phyloP scores from a whole-genome alignment of 2,113 vertebrate genomes.

The Opisthocomus hoazin region DNA sequence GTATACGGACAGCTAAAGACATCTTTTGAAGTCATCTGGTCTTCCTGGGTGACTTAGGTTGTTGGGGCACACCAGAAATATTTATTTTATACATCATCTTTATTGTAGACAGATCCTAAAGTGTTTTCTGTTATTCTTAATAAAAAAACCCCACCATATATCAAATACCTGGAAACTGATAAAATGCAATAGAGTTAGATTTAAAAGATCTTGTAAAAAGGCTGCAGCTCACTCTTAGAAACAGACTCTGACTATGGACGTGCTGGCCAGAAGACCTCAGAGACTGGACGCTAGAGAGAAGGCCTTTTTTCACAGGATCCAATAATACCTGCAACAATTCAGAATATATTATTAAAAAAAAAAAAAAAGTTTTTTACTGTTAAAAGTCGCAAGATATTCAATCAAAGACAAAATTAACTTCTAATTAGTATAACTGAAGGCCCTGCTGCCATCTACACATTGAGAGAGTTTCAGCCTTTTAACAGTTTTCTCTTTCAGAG shows the following conservation, averaged over 20 bases:
- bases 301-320: not conserved
- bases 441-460: constrained; percentile 21
- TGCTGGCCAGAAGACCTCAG: not conserved
- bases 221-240: not conserved
- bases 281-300: not conserved
- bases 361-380: not conserved
- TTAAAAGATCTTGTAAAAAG: not conserved
- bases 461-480: constrained; percentile 40
- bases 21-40: not conserved
- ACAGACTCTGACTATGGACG: not conserved
- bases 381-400: not conserved
- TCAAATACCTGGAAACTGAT: not conserved
- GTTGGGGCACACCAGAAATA: not conserved
- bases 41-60: not conserved
- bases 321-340: not conserved
- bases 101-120: not conserved
- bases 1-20: not conserved
- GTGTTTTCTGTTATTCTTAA: not conserved
- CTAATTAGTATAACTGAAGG: constrained; percentile 25
- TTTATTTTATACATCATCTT: not conserved
- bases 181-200: not conserved
- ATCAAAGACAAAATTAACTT: constrained; percentile 44
- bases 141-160: not conserved
- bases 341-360: not conserved
- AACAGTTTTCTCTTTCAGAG: constrained; percentile 24